Base-by-base conservation (phyloP, 2,888 invertebrate genomes). In the Dusona sp. region DNA sequence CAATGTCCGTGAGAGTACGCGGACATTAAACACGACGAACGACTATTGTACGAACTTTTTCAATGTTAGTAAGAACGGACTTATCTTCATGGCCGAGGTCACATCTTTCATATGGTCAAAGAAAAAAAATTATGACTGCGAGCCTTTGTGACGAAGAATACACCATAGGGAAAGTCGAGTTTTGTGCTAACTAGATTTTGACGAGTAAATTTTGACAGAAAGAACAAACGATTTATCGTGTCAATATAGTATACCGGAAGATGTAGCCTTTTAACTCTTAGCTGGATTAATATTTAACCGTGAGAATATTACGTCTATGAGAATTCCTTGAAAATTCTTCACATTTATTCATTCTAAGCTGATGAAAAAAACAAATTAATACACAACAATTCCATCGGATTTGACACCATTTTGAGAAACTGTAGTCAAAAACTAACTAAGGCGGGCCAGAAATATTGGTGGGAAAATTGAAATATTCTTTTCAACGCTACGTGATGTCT, bases 51-150 rank as follows among this genome's bases (percentile, higher is more conserved):
- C 42, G 19, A 25, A 36, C 29, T 25, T 54, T 79, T 68, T 68
- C 29, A 22, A 68, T 19, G 33, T 19, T 42, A 57, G 67, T 67
- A 45, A 61, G 19, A 79, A 57, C 38, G 29, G 64, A 36, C 9
- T 61, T 45, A 13, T 33, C 22, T 51, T 84, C 83, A 73, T 67
- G 83, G 68, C 73, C 83, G 77, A 86, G 77, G 86, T 86, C 79
- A 75, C 42, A 9, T 45, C 16, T 22, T 68, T 42, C 75, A 13
- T 79, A 19, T 7, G 2, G 51, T 8, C 61, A 42, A 74, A 42
- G 42, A 45, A 61, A 2, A 57, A 79, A 54, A 38, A 68, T 36
- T 22, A 25, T 54, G 36, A 11, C 22, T n/a, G n/a, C 19, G 38
- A 36, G 29, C 19, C 36, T 36, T 33, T 78, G 33, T n/a, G n/a